These are phyloP conservation scores for Sylvilagus floridanus DNA, from an alignment of 2,797 vertebrate genomes.

Conservation along the genomic window DNA sequence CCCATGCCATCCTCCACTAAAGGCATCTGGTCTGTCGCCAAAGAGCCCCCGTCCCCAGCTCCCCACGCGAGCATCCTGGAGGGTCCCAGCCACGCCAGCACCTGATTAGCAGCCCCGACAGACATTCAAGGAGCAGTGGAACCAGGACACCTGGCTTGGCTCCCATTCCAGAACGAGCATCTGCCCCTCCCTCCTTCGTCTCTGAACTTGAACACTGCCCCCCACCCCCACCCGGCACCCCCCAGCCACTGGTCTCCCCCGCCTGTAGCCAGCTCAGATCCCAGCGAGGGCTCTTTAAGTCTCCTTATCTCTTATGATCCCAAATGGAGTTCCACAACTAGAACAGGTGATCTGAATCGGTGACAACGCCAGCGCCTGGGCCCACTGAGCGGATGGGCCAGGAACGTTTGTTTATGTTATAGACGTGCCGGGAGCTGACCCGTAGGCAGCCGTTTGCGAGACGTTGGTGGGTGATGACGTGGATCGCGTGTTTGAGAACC, in stretches of 20 bases:
- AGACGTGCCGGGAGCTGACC: neutral
- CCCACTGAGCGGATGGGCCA: neutral
- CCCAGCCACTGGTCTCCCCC: neutral
- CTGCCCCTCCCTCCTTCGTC: neutral
- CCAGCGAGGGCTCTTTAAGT: neutral
- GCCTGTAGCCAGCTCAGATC: no score
- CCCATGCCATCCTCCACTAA: neutral
- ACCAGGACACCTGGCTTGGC: neutral
- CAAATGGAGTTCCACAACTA: neutral
- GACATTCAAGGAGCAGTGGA: neutral
- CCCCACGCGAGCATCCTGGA: neutral
- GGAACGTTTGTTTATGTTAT: neutral
- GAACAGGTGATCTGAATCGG: neutral
- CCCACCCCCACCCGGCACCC: no score
- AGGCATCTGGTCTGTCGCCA: neutral
- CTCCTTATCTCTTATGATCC: neutral
- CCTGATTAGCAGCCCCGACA: neutral
- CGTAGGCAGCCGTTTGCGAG: neutral
- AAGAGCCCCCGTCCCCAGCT: neutral
- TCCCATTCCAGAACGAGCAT: neutral
- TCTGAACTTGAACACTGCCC: neutral
- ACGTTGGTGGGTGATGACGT: rapidly evolving
- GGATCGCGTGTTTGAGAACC: neutral
- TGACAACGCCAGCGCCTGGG: neutral
- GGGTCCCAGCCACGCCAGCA: neutral